A percentile compares a stretch with the other conserved stretches of the same genome.
Evolutionary conservation across 2,888 invertebrate genomes (phyloP).

Genomic region (Stomorhina lunata): DNA sequence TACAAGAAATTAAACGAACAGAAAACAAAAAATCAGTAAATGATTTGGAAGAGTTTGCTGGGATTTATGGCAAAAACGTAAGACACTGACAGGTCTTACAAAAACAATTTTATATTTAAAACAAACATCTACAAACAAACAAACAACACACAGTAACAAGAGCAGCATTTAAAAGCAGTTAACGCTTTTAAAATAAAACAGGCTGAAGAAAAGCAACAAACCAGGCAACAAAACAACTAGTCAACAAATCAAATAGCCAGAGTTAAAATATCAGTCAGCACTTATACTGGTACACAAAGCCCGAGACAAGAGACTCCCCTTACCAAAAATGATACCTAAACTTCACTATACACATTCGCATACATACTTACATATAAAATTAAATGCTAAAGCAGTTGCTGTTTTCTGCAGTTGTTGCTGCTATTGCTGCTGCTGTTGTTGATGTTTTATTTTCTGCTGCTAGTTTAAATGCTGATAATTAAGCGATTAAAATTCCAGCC

Average conservation of each 20-base stretch:
- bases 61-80: constrained; percentile 26
- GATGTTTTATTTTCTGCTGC: constrained; percentile 10
- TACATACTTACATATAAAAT: no score
- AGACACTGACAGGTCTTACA: constrained; percentile 15
- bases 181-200: not conserved
- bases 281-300: not conserved
- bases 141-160: not conserved
- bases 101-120: constrained; percentile 31
- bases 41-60: constrained; percentile 2
- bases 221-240: constrained; percentile 27
- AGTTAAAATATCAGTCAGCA: constrained; percentile 15
- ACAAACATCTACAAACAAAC: not conserved
- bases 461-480: constrained; percentile 72
- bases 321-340: no score
- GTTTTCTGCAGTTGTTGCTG: constrained; percentile 9
- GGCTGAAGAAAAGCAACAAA: no score
- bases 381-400: constrained; percentile 3
- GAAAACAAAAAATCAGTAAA: constrained; percentile 11
- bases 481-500: constrained; percentile 79
- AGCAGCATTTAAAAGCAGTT: constrained; percentile 3
- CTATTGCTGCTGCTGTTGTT: constrained; percentile 15
- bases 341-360: no score
- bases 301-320: no score
- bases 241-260: constrained; percentile 46
- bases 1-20: not conserved